Evolutionary conservation across 2,888 invertebrate genomes (phyloP).

Genomic region (Platycheirus albimanus): DNA sequence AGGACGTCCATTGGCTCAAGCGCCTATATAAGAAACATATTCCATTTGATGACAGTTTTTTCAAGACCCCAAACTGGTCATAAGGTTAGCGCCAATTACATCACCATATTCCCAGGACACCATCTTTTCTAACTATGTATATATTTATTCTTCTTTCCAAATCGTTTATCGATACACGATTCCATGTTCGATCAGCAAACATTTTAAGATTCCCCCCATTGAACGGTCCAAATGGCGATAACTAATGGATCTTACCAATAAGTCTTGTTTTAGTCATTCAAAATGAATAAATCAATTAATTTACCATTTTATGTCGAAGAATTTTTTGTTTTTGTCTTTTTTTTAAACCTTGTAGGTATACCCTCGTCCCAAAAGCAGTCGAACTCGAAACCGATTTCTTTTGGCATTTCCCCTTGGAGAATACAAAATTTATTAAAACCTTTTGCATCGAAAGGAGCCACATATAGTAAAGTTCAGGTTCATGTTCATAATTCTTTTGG

Average conservation of each 20-base stretch:
- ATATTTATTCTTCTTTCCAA: slow-evolving; percentile 39
- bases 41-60: slow-evolving; percentile 50
- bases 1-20: slow-evolving; percentile 33
- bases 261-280: slow-evolving; percentile 70
- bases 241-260: slow-evolving; percentile 73
- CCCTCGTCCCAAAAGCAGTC: slow-evolving; percentile 57
- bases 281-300: slow-evolving; percentile 73
- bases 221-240: slow-evolving; percentile 53
- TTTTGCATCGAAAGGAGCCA: slow-evolving; percentile 48
- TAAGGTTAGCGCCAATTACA: slow-evolving; percentile 70
- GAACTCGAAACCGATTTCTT: slow-evolving; percentile 52
- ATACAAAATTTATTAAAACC: slow-evolving; percentile 1
- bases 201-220: slow-evolving; percentile 56
- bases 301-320: slow-evolving; percentile 50
- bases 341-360: slow-evolving; percentile 48
- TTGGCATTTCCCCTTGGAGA: slow-evolving; percentile 65
- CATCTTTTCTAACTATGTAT: too few relatives aligned
- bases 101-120: slow-evolving; percentile 71
- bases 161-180: slow-evolving; percentile 50
- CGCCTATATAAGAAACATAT: not conserved
- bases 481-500: slow-evolving; percentile 20
- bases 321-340: slow-evolving; percentile 29
- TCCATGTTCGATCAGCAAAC: slow-evolving; percentile 61
- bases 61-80: slow-evolving; percentile 14
- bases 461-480: slow-evolving; percentile 38